Conservation (phyloP, 2,113 vertebrate genomes). For the Oophaga pumilio region DNA sequence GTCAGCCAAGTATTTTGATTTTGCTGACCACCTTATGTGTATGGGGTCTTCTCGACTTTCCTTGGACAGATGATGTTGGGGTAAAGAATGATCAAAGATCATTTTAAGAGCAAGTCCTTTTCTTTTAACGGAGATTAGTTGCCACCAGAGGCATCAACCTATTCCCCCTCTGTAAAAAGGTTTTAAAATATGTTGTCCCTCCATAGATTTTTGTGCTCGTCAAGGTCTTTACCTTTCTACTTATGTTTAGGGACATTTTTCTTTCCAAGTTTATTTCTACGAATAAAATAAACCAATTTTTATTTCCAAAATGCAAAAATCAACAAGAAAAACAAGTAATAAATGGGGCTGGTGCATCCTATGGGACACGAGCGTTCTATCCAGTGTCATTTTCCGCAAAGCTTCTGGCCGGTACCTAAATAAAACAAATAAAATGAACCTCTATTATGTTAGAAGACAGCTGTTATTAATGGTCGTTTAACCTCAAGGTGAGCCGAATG, state of each 20-base stretch:
- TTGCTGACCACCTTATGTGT: too few species aligned
- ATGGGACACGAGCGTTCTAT: background rate
- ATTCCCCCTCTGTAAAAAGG: too few species aligned
- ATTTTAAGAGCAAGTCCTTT: too few species aligned
- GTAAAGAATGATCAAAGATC: too few species aligned
- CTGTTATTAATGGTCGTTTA: constrained; percentile 33
- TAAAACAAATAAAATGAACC: constrained; percentile 8
- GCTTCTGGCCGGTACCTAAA: background rate
- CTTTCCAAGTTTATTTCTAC: background rate
- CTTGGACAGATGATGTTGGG: too few species aligned
- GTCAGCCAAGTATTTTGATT: too few species aligned
- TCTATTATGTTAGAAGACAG: background rate
- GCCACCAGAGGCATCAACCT: too few species aligned
- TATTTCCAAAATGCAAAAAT: background rate
- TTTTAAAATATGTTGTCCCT: too few species aligned
- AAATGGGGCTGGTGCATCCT: background rate
- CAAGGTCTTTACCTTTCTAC: too few species aligned
- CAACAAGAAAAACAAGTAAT: background rate
- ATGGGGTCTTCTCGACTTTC: too few species aligned
- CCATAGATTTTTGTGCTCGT: too few species aligned
- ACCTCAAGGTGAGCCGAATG: constrained; percentile 21
- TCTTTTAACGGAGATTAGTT: too few species aligned
- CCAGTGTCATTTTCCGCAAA: background rate
- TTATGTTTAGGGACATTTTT: background rate
- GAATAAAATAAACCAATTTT: background rate